These are phyloP conservation scores for Archips crataeganus DNA, from an alignment of 2,888 invertebrate species.

Conservation along the genomic window DNA sequence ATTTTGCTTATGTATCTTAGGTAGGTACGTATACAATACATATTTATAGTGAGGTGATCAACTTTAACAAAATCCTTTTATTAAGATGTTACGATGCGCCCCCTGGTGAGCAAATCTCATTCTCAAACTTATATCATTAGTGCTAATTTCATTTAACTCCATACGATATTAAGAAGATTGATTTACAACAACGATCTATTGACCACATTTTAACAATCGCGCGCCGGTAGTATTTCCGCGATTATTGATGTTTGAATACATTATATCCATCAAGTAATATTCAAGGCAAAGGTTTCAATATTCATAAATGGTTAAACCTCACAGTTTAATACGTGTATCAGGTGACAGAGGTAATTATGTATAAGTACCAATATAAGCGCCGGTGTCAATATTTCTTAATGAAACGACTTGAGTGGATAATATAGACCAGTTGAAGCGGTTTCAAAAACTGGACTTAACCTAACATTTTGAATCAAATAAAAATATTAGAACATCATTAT, in stretches of 20 bases:
- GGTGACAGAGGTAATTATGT: conserved; percentile 16
- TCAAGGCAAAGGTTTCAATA: conserved; percentile 29
- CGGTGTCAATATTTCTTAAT: conserved; percentile 35
- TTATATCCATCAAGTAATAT: conserved; percentile 8
- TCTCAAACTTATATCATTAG: too few relatives aligned
- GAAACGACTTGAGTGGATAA: background rate
- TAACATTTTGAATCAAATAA: conserved; percentile 24
- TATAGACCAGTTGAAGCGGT: conserved; percentile 33
- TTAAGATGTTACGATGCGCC: too few relatives aligned
- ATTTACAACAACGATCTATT: background rate
- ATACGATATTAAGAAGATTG: background rate
- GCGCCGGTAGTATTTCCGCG: conserved; percentile 7
- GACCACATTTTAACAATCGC: conserved; percentile 7
- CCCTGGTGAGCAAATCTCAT: too few relatives aligned
- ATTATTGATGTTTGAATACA: conserved; percentile 17
- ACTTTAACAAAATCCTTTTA: too few relatives aligned
- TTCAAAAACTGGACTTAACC: conserved; percentile 22
- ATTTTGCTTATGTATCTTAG: too few relatives aligned
- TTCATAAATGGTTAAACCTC: conserved; percentile 17
- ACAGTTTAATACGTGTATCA: conserved; percentile 29
- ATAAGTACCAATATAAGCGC: conserved; percentile 35
- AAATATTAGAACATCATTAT: conserved; percentile 28
- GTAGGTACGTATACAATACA: too few relatives aligned
- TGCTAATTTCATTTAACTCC: too few relatives aligned
- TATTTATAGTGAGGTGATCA: too few relatives aligned